Evolutionary conservation across 2,888 invertebrate genomes (phyloP), one percentile per base, ranked within the genome.

Genomic region (Cephus rjabovi): DNA sequence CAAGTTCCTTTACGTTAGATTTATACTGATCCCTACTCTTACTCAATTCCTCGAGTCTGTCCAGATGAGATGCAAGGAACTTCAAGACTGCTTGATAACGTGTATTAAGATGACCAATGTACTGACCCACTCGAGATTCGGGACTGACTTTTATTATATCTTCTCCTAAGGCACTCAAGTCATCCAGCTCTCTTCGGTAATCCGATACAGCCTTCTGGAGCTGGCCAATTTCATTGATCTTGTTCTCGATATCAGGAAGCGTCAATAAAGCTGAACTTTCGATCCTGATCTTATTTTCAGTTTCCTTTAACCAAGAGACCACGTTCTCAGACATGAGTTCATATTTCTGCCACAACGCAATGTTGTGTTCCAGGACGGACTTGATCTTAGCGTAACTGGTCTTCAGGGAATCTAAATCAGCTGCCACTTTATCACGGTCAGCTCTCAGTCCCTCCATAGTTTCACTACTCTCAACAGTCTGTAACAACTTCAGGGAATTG

Each of bases 41-140:
- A 82, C 95, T 94, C 69, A 97, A 93, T 79, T 95, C 95, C 76
- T 95, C 93, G 0, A 97, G 92, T 87, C 96, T 95, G 56, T 95
- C 95, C 12, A 96, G 92, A 88, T 96, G 95, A 77, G 93, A 94
- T 0, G 93, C 93, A 77, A 96, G 92, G 86, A 95, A 96, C 88
- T 96, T 97, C 0, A 93, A 92, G 1, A 97, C 93, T 0, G 95
- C 94, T 89, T 96, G 95, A 89, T 96, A 96, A 83, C 98, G 94
- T 15, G 95, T 94, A 4, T 94, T 94, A 78, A 98, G 92, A 89
- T 97, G 97, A 77, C 94, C 95, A 0, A 96, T 95, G 89, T 96
- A 96, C 88, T 97, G 97, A 1, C 95, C 94, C 23, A 97, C 95
- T 73, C 97, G 94, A 0, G 96, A 96, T 88, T 98, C 98, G 0